Evolutionary conservation across 2,113 vertebrate species (phyloP), one percentile per base, ranked within the genome.

Genomic region (Capricornis sumatraensis): DNA sequence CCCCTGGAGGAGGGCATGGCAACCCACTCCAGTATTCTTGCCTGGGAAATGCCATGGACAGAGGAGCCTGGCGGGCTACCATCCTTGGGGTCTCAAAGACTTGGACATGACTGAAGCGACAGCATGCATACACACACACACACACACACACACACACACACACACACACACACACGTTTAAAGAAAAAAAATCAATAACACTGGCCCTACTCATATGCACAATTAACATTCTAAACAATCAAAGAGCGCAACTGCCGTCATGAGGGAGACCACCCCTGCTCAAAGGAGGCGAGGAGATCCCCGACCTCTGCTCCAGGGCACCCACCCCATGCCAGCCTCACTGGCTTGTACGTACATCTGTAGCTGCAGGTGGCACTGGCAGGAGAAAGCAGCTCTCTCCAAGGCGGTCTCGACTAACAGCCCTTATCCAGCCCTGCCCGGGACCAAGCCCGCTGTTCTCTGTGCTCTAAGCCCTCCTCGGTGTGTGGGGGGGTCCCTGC

Each of bases 31-130:
- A 71, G n/a, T 21, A 36, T 36, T 11, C n/a, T 21, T 36, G 64
- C 64, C n/a, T 71, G n/a, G 19, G 10, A 5, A 71, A 71, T 36
- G 9, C 64, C 64, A 71, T 2, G n/a, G n/a, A 71, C 64, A 36
- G 17, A 71, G n/a, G n/a, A 71, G 64, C 64, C n/a, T 36, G 17
- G 64, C 0, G 4, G 17, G 64, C 64, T 36, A 11, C 17, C 10
- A 8, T 71, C 17, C 64, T 36, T 36, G n/a, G 64, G 17, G n/a
- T 71, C 9, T 21, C 64, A 71, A 71, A 71, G 64, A 71, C n/a
- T 21, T 4, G 0, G n/a, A 36, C n/a, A 21, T 0, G 9, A 36
- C 64, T 71, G n/a, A 21, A 71, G 64, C n/a, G 4, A 36, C 17
- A 36, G 19, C n/a, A 17, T 0, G 1, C 62, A 62, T 3, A 14